Evolutionary conservation across 2,113 vertebrate species (phyloP), one percentile per base, ranked within the genome.

Genomic region (Siphamia tubifer): DNA sequence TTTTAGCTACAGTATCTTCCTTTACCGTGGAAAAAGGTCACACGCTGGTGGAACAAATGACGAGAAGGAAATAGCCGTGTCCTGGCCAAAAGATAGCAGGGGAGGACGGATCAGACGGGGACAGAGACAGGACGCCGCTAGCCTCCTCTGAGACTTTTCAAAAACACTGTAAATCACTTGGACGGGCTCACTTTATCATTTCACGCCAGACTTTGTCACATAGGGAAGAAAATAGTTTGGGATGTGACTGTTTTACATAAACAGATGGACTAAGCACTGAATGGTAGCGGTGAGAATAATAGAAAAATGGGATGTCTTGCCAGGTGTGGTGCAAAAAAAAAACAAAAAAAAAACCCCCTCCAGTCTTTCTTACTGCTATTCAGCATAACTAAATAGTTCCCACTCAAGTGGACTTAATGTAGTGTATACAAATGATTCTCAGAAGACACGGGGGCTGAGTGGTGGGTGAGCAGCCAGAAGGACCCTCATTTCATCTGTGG

Each of bases 51-150:
- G 77, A 85, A 80, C 75, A 81, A 81, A 81, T 72, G 57, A 53
- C 47, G 23, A 60, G 24, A 47, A 70, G 67, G 81, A 81, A 84
- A 74, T 49, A 17, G 60, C 20, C 20, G 1, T 36, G 77, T 63
- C 58, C 65, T 56, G 77, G 69, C 60, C 68, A 72, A 48, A 47
- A 79, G 79, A 82, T 76, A 74, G 60, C 24, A 9, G 17, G 28
- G 34, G 52, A 21, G 54, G 20, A 35, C 1, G 7, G 44, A 66
- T 75, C 69, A 64, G 58, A 54, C 66, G 23, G 34, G 10, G 54
- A 51, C n/a, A 60, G 65, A 55, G 77, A 83, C 81, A 83, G 83
- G 81, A 88, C 74, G 80, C 78, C 35, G 55, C 66, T 48, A 47
- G 56, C 55, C 81, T 82, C 76, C 65, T 74, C 68, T 60, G 82